Evolutionary conservation across 2,888 invertebrate species (phyloP).

Genomic region (Hybos culiciformis): DNA sequence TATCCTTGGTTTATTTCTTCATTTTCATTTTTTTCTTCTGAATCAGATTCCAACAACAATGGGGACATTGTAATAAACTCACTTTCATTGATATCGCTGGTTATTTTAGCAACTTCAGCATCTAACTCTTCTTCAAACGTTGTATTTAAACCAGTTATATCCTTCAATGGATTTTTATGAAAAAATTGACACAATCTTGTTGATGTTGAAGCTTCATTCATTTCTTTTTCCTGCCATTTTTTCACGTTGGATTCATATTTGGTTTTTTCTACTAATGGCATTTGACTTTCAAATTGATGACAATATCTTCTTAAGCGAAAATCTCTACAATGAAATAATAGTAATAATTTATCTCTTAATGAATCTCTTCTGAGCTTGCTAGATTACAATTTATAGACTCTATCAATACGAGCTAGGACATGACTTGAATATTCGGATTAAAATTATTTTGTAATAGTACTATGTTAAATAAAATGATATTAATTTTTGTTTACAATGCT

Average conservation of each 20-base stretch:
- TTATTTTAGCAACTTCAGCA: slow-evolving; percentile 8
- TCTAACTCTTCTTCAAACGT: slow-evolving; percentile 10
- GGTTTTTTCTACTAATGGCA: slow-evolving; percentile 25
- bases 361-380: neutral
- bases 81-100: slow-evolving; percentile 20
- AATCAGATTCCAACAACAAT: slow-evolving; percentile 27
- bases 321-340: slow-evolving; percentile 17
- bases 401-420: no score
- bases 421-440: neutral
- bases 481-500: neutral
- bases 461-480: neutral
- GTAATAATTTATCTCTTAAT: neutral
- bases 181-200: slow-evolving; percentile 13
- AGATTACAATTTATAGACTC: no score
- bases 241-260: slow-evolving; percentile 24
- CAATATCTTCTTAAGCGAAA: slow-evolving; percentile 31
- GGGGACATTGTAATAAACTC: slow-evolving; percentile 30
- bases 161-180: slow-evolving; percentile 20
- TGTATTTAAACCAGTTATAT: slow-evolving; percentile 17
- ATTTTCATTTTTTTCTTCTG: slow-evolving; percentile 19
- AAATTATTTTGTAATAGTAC: neutral
- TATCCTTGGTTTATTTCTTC: neutral
- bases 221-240: slow-evolving; percentile 22
- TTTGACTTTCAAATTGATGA: slow-evolving; percentile 26
- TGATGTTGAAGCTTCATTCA: no score